phyloP scores from a whole-genome alignment of 2,797 vertebrate genomes.

The Gadopsis marmoratus region DNA sequence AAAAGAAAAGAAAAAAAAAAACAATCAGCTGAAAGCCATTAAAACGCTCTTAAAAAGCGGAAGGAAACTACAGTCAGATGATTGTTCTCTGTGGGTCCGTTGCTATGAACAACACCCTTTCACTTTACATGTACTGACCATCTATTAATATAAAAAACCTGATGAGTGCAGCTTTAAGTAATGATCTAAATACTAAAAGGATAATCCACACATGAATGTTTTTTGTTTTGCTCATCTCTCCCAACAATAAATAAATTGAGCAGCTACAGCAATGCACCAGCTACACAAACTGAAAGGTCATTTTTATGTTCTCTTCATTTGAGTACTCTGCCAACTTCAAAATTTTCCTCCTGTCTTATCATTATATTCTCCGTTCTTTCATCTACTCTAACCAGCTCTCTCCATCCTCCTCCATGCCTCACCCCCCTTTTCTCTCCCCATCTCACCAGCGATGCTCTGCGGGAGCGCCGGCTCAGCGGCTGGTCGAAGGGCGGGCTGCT shows the following conservation, averaged over 20 bases:
- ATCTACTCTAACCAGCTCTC: not conserved
- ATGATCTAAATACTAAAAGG: not conserved
- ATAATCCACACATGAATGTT: not conserved
- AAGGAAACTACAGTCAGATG: not conserved
- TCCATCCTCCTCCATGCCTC: not conserved
- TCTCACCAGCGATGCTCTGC: slow-evolving; percentile 92
- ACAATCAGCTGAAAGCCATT: not conserved
- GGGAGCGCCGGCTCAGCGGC: slow-evolving; percentile 94
- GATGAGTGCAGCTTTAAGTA: not conserved
- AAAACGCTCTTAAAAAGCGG: not conserved
- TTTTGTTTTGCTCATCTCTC: not conserved
- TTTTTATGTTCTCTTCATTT: not conserved
- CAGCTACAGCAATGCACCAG: not conserved
- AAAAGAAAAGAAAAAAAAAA: not conserved
- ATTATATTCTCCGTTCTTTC: not conserved
- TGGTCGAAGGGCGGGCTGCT: slow-evolving; percentile 96
- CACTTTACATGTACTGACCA: not conserved
- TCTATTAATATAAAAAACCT: not conserved
- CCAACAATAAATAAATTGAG: not conserved
- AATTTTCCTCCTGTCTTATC: not conserved
- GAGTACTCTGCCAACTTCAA: not conserved
- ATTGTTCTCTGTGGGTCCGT: not conserved
- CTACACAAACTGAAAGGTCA: not conserved
- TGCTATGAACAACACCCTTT: not conserved
- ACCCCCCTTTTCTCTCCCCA: not conserved